Base-by-base conservation (phyloP, 2,888 invertebrate species). In the Dasypolia templi region DNA sequence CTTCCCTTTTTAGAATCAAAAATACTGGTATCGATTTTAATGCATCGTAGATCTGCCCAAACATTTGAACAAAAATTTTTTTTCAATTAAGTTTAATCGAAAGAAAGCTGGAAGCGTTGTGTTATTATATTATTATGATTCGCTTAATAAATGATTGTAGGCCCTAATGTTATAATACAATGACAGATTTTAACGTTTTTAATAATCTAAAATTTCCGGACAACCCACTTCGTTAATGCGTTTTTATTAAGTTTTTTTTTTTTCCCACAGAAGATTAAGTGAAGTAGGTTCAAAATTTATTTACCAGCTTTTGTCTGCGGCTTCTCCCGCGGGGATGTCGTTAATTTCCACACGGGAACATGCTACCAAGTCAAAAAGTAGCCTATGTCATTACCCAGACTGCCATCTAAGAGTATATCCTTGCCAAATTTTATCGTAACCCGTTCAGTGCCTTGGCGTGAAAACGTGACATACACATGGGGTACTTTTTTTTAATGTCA, bases 41-140 rank as follows among this genome's bases (percentile, higher is more conserved):
- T 56, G 2, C 14, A 39, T 22, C 12, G 2, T 22, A 29, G 26
- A 14, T 42, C 2, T 17, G 19, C 19, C 22, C 42, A 55, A 64
- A 44, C 12, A 39, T 65, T 80, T 62, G 14, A 63, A 5, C 26
- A 59, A 75, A 76, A n/a, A 35, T 56, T 72, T 14, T 72, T 14
- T 14, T 29, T 32, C 11, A 77, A 74, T 62, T 72, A 71, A 55
- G 5, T 58, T 35, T 14, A 46, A 67, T 56, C 44, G 69, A 72
- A 65, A 83, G 76, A 83, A 83, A 83, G 75, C 44, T 44, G 19
- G 19, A 72, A 66, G 46, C 59, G 26, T 49, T 39, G 11, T 49
- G 35, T 71, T 66, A 74, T 74, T 66, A 76, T 73, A 72, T 79
- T 72, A 77, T 77, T 74, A 75, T 64, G 26, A 84, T 75, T 51